These are phyloP conservation scores for Lepilemur ruficaudatus DNA, from an alignment of 2,797 vertebrate species.

Conservation along the genomic window DNA sequence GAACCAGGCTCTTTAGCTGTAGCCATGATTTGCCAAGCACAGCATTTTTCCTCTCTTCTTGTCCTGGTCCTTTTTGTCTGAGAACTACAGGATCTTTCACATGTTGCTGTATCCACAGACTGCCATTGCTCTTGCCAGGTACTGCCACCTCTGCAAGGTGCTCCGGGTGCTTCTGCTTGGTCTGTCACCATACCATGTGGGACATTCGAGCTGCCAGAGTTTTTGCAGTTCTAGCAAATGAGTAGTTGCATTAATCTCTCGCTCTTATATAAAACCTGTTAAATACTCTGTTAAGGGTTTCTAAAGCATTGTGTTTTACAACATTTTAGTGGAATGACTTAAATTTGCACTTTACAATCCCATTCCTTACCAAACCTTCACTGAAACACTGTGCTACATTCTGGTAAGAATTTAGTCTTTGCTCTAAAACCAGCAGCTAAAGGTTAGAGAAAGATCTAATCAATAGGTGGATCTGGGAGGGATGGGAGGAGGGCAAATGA, in stretches of 20 bases:
- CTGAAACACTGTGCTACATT: background rate
- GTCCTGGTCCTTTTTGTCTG: background rate
- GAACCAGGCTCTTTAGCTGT: background rate
- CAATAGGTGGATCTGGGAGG: background rate
- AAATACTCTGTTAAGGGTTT: background rate
- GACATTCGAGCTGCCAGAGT: background rate
- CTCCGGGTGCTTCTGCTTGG: background rate
- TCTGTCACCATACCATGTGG: background rate
- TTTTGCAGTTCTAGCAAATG: background rate
- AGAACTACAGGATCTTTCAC: background rate
- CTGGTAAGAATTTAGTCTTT: background rate
- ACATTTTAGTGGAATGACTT: background rate
- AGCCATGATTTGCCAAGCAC: background rate
- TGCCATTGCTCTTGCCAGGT: background rate
- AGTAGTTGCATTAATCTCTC: background rate
- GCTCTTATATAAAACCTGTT: background rate
- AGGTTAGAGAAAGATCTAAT: background rate
- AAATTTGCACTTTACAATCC: background rate
- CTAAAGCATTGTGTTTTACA: background rate
- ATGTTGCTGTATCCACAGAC: background rate
- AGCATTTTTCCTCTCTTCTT: background rate
- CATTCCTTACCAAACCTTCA: background rate
- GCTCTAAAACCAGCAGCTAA: background rate
- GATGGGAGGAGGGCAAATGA: background rate
- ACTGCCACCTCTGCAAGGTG: background rate